Percentiles rank a stretch among this genome's conserved stretches.
Evolutionary conservation across 1,140 invertebrate genomes (phyloP).

Genomic region (Daktulosphaira vitifoliae): DNA sequence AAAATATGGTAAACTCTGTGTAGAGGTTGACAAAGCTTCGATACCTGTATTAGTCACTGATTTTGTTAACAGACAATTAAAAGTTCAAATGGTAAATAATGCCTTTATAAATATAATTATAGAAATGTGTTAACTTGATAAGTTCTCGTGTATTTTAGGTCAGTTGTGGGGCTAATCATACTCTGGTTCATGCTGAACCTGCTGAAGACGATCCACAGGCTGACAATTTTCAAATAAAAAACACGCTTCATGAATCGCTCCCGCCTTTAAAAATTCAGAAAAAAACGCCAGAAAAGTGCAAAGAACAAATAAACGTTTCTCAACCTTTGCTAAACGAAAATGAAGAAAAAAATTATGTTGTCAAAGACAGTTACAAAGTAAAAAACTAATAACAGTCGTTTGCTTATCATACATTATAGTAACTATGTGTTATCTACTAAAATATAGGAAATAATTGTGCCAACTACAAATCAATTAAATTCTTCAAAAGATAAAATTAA

Average conservation of each 20-base stretch:
- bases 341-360: neutral
- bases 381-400: too few relatives aligned
- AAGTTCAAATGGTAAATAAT: conserved; percentile 12
- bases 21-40: neutral
- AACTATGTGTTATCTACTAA: too few relatives aligned
- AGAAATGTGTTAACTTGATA: too few relatives aligned
- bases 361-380: neutral
- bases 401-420: too few relatives aligned
- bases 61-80: conserved; percentile 1
- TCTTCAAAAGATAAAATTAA: too few relatives aligned
- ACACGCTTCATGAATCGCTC: neutral
- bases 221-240: neutral
- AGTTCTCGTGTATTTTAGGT: neutral
- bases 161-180: conserved; percentile 21
- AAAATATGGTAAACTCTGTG: conserved; percentile 28
- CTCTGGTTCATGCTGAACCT: conserved; percentile 5
- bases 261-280: conserved; percentile 5
- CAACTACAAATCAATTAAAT: too few relatives aligned
- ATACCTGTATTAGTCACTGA: neutral
- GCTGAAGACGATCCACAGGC: neutral
- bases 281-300: conserved; percentile 3
- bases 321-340: neutral
- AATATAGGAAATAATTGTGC: too few relatives aligned
- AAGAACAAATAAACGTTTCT: neutral
- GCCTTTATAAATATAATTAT: too few relatives aligned